Evolutionary conservation across 2,888 invertebrate genomes (phyloP).

Genomic region (Drosophila macrothrix): DNA sequence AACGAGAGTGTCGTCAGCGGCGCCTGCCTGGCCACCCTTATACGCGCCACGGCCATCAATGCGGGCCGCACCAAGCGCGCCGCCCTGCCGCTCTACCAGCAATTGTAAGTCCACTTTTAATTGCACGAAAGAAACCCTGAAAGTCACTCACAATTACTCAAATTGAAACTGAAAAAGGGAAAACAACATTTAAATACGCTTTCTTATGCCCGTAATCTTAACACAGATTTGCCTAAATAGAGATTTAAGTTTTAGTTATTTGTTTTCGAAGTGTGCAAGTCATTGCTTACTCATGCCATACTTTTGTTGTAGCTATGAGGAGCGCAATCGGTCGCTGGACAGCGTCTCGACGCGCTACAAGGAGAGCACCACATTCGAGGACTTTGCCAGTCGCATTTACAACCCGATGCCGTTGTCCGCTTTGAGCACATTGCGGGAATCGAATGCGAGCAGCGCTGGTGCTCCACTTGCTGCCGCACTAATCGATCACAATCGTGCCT

Average conservation of each 20-base stretch:
- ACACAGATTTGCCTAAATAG: not conserved
- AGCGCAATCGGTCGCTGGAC: conserved; percentile 93
- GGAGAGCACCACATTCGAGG: conserved; percentile 95
- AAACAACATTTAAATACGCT: not conserved
- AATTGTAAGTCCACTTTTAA: conserved; percentile 89
- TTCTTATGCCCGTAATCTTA: not conserved
- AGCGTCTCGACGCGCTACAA: conserved; percentile 94
- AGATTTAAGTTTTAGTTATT: not conserved
- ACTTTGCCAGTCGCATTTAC: conserved; percentile 91
- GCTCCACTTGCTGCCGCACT: conserved; percentile 87
- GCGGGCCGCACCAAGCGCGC: conserved; percentile 96
- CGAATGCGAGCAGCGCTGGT: conserved; percentile 65
- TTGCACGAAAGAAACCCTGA: not conserved
- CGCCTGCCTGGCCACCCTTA: conserved; percentile 91
- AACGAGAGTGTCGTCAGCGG: conserved; percentile 91
- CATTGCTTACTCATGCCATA: not conserved
- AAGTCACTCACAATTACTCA: not conserved
- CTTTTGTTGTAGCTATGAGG: conserved; percentile 90
- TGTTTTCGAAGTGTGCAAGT: not conserved
- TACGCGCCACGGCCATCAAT: conserved; percentile 95
- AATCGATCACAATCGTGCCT: conserved; percentile 86
- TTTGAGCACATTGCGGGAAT: conserved; percentile 73
- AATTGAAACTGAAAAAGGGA: not conserved
- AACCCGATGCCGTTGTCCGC: conserved; percentile 87
- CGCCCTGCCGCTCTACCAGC: conserved; percentile 95